These are phyloP conservation scores for Artemia sinica DNA, from an alignment of 2,888 invertebrate genomes.

Conservation along the genomic window DNA sequence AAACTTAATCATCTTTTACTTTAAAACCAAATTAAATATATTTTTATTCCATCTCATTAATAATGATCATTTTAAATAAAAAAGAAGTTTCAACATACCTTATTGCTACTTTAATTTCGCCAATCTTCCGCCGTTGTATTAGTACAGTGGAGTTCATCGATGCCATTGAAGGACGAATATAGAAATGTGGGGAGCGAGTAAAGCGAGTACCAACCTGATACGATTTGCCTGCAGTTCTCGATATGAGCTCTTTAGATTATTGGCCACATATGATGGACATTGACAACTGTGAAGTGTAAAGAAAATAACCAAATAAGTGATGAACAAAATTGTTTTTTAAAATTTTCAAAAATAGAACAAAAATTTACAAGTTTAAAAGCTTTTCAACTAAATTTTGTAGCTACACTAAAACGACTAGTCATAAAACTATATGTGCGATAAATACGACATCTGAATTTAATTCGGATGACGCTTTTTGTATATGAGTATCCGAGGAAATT, in stretches of 20 bases:
- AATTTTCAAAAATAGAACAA: too few species aligned
- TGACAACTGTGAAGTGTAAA: constrained; percentile 36
- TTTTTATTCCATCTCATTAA: neutral
- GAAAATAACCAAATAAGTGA: constrained; percentile 1
- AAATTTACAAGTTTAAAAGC: too few species aligned
- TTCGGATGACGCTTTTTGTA: neutral
- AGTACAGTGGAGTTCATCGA: constrained; percentile 60
- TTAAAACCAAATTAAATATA: too few species aligned
- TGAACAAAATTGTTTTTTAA: too few species aligned
- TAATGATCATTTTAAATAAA: neutral
- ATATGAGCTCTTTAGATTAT: constrained; percentile 45
- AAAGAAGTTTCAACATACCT: constrained; percentile 38
- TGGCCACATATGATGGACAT: constrained; percentile 43
- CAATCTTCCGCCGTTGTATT: constrained; percentile 49
- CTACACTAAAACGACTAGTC: too few species aligned
- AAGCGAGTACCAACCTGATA: constrained; percentile 41
- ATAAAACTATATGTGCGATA: too few species aligned
- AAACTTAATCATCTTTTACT: constrained; percentile 33
- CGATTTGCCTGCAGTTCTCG: constrained; percentile 48
- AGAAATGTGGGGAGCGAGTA: constrained; percentile 61
- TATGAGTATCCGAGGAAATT: neutral
- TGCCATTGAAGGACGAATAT: constrained; percentile 59
- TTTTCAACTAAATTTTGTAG: too few species aligned
- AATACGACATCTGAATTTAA: constrained; percentile 32
- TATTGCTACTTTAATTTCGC: constrained; percentile 51